Evolutionary conservation across 2,797 vertebrate species (phyloP), one percentile per base, ranked within the genome.

Genomic region (Cossypha niveicapilla): DNA sequence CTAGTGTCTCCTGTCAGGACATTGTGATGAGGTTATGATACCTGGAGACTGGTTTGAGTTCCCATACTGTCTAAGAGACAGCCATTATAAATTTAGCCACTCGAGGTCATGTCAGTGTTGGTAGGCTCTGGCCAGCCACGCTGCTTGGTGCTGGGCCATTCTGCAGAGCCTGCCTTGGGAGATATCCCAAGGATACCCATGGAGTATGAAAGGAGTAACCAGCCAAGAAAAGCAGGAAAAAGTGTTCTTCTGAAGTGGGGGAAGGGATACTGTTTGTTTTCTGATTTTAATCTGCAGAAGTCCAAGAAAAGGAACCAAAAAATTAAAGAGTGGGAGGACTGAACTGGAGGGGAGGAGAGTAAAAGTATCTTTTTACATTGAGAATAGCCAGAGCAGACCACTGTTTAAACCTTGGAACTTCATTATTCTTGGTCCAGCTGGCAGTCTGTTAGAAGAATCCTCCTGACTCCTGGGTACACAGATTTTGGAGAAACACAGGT

Each of bases 341-440:
- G 76, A 80, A 72, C 41, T 54, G 34, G 16, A 65, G 56, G 23
- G n/a, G 44, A 48, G 34, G 24, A 65, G 62, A 88, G 57, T 89
- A 50, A 74, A 91, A 85, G 87, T 92, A 91, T 91, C 84, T 83
- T 93, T 94, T 96, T 94, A 88, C 18, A 9, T 75, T 28, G 61
- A 80, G 85, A 94, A 66, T 51, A 57, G 62, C 82, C 85, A 86
- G 57, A 91, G 42, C 50, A 93, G 90, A 80, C 65, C 75, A 65
- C 82, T 95, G 50, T 80, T 93, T 84, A 92, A 90, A 62, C 54
- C 58, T 72, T 91, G 82, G 51, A 91, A 90, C 50, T 94, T 91
- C 66, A 68, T 92, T 92, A 53, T 90, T 92, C 87, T 93, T 72
- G n/a, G 37, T 93, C 82, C 94, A 96, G 73, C 90, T 91, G 91